phyloP scores from a whole-genome alignment of 2,113 vertebrate species.

The Nerophis lumbriciformis region DNA sequence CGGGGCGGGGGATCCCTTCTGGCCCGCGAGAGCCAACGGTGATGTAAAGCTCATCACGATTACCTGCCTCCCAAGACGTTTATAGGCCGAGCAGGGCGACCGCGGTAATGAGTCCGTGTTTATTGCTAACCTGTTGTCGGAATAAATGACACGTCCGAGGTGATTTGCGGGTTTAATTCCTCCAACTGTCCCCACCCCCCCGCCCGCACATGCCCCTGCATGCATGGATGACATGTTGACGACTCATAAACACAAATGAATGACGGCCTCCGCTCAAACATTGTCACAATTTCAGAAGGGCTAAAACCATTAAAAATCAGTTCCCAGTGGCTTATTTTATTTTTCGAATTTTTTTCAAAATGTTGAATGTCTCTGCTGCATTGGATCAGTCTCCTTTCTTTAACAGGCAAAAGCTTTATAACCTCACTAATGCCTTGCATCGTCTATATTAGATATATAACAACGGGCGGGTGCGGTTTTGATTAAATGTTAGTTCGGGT shows the following conservation, averaged over 20 bases:
- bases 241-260: constrained; percentile 19
- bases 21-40: constrained; percentile 42
- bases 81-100: constrained; percentile 40
- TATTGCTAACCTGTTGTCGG: constrained; percentile 58
- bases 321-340: no score
- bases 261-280: constrained; percentile 22
- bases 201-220: constrained; percentile 18
- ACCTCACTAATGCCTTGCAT: no score
- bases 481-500: no score
- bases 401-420: no score
- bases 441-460: no score
- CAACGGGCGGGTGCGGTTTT: no score
- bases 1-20: constrained; percentile 40
- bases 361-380: no score
- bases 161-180: constrained; percentile 66
- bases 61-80: constrained; percentile 54
- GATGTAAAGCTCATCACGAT: constrained; percentile 52
- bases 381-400: no score
- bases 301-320: no score
- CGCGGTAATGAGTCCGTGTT: constrained; percentile 62
- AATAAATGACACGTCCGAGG: constrained; percentile 47
- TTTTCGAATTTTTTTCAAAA: no score
- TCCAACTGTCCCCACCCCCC: constrained; percentile 36
- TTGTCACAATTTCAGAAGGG: no score
- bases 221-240: constrained; percentile 44